A percentile compares a stretch with the other conserved stretches of the same genome.
These are phyloP conservation scores for Circaetus gallicus DNA, from an alignment of 2,113 vertebrate genomes.

Conservation along the genomic window DNA sequence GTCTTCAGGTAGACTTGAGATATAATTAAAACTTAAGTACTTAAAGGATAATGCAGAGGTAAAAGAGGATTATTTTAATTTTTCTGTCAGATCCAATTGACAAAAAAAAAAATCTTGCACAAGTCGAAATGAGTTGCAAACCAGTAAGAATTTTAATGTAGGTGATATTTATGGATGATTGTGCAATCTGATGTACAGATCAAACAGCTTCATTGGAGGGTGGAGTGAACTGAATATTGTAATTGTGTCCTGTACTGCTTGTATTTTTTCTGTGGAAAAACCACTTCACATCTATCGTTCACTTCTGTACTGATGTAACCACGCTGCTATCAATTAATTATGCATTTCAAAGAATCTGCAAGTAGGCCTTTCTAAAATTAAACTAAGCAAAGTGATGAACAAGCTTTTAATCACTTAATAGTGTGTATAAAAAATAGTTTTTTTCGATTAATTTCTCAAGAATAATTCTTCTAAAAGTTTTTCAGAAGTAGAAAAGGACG, in stretches of 20 bases:
- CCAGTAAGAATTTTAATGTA: neutral
- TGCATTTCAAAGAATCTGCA: constrained; percentile 33
- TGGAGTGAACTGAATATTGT: neutral
- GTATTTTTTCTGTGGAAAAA: neutral
- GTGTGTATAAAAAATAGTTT: constrained; percentile 44
- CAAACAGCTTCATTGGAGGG: neutral
- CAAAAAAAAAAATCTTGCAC: neutral
- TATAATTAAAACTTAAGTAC: constrained; percentile 65
- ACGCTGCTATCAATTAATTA: neutral
- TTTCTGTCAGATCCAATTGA: constrained; percentile 57
- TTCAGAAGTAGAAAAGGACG: neutral
- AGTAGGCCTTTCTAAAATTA: constrained; percentile 59
- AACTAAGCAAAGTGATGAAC: constrained; percentile 15
- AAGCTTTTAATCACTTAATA: constrained; percentile 63
- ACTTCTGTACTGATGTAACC: neutral
- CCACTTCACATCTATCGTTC: neutral
- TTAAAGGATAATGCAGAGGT: constrained; percentile 55
- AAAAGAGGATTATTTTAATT: constrained; percentile 50
- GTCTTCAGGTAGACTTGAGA: constrained; percentile 69
- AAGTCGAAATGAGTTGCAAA: neutral
- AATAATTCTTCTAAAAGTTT: constrained; percentile 50
- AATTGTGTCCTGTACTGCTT: neutral
- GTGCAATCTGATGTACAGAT: neutral
- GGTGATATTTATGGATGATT: neutral
- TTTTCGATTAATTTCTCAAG: constrained; percentile 56